Evolutionary conservation across 2,113 vertebrate species (phyloP).

Genomic region (Mesoclemmys tuberculata): DNA sequence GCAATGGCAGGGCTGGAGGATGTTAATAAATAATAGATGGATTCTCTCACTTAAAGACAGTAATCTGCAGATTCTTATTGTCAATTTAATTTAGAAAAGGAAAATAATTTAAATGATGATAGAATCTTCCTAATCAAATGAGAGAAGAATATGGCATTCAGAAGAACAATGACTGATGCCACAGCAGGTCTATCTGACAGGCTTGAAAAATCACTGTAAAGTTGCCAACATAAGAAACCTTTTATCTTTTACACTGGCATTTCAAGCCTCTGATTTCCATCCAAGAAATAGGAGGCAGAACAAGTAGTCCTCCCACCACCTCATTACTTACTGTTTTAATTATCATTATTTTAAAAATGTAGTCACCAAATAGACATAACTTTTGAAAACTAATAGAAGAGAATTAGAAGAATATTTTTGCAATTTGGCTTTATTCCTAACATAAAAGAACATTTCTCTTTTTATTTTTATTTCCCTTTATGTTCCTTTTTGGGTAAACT

Average conservation of each 20-base stretch:
- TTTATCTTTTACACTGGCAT: slow-evolving; percentile 65
- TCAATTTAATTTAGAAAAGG: slow-evolving; percentile 58
- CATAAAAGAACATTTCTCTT: slow-evolving; percentile 16
- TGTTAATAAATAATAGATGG: slow-evolving; percentile 56
- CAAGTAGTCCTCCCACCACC: slow-evolving; percentile 12
- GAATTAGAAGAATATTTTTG: slow-evolving; percentile 28
- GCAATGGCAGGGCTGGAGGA: slow-evolving; percentile 49
- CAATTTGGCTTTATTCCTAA: slow-evolving; percentile 53
- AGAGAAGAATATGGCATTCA: slow-evolving; percentile 26
- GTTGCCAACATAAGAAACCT: slow-evolving; percentile 60
- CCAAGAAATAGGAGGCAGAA: slow-evolving; percentile 40
- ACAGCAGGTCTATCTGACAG: slow-evolving; percentile 66
- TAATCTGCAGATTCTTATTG: slow-evolving; percentile 60
- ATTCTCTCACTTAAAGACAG: slow-evolving; percentile 46
- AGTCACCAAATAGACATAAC: slow-evolving; percentile 31
- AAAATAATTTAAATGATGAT: slow-evolving; percentile 55
- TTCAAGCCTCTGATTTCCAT: slow-evolving; percentile 68
- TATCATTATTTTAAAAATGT: slow-evolving; percentile 50
- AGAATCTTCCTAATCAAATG: slow-evolving; percentile 46
- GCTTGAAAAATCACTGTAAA: slow-evolving; percentile 51
- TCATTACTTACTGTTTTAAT: slow-evolving; percentile 49
- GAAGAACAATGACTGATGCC: slow-evolving; percentile 67
- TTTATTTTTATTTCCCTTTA: slow-evolving; percentile 19
- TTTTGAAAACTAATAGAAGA: neutral
- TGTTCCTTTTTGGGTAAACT: slow-evolving; percentile 32